Evolutionary conservation across 2,113 vertebrate species (phyloP), one percentile per base, ranked within the genome.

Genomic region (Calonectris borealis): DNA sequence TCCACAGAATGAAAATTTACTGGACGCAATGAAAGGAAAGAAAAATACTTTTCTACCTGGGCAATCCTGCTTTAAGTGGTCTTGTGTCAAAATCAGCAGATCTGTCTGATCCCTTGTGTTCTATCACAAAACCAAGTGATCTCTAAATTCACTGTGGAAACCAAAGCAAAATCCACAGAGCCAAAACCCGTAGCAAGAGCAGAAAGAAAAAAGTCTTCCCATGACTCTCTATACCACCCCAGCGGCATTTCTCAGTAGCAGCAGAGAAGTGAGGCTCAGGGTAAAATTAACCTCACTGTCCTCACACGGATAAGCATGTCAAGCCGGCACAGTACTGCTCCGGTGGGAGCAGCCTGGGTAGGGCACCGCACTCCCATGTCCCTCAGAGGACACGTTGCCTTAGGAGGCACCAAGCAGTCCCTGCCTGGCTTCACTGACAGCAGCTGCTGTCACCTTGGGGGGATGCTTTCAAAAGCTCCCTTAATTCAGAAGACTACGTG

Each of bases 301-400:
- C 48, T 51, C 46, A 54, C 10, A 4, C 25, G 44, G 61, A 22
- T 26, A 58, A 46, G 3, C 9, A 5, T 4, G 8, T 10, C n/a
- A 58, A 29, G 26, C 26, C 40, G 66, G 16, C 57, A 58, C 15
- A 31, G 8, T 4, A 7, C 21, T 26, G 20, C 31, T 69, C n/a
- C 3, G 1, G 27, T 55, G 38, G 2, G 2, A 79, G 16, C 4
- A 42, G 27, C 34, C 24, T 26, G 61, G 7, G 10, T 8, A 69
- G 17, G 11, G 16, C 7, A 5, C 12, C 3, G 4, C 31, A 21
- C 7, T 61, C 24, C 64, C 4, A 0, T 6, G 16, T 34, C 11
- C 46, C 54, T 51, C 27, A 40, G 27, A 68, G 42, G 15, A 60
- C 14, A 48, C 16, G 3, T 2, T 49, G 15, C 48, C 36, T 38